phyloP scores from a whole-genome alignment of 2,797 vertebrate species.

The Sparus aurata region DNA sequence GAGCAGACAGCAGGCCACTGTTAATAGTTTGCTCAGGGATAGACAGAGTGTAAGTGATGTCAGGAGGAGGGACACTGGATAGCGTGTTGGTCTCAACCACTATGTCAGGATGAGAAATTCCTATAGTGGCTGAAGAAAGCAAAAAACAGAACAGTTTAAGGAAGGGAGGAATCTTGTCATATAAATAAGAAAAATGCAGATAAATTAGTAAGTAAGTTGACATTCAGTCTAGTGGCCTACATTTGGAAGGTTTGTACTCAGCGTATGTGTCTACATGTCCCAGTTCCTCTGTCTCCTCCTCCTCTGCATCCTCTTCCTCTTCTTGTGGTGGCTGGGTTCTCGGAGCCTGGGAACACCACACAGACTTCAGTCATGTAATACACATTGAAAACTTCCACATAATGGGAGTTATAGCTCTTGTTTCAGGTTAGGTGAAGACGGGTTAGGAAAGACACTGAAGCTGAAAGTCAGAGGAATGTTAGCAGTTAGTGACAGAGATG shows the following conservation, averaged over 20 bases:
- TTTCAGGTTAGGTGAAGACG: constrained; percentile 10
- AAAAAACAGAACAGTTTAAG: constrained; percentile 15
- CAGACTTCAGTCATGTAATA: constrained; percentile 18
- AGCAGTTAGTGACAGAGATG: constrained; percentile 11
- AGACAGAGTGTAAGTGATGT: constrained; percentile 93
- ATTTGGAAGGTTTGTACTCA: constrained; percentile 96
- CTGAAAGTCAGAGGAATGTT: constrained; percentile 22
- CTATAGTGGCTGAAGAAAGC: constrained; percentile 90
- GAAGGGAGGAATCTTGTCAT: neutral
- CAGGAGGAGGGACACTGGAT: constrained; percentile 96
- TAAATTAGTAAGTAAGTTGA: neutral
- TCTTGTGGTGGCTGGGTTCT: constrained; percentile 77
- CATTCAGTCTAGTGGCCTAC: constrained; percentile 78
- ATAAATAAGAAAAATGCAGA: neutral
- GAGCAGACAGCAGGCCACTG: constrained; percentile 91
- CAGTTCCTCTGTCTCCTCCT: constrained; percentile 94
- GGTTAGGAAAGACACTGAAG: constrained; percentile 20
- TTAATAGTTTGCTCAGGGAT: constrained; percentile 85
- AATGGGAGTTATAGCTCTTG: constrained; percentile 8
- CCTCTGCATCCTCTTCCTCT: constrained; percentile 95
- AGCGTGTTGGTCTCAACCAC: constrained; percentile 98
- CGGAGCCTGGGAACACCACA: constrained; percentile 66
- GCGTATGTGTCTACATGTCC: constrained; percentile 97
- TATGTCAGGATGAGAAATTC: constrained; percentile 96
- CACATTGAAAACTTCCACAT: neutral